Evolutionary conservation across 2,888 invertebrate genomes (phyloP).

Genomic region (Lepidocyrtoides sp.): DNA sequence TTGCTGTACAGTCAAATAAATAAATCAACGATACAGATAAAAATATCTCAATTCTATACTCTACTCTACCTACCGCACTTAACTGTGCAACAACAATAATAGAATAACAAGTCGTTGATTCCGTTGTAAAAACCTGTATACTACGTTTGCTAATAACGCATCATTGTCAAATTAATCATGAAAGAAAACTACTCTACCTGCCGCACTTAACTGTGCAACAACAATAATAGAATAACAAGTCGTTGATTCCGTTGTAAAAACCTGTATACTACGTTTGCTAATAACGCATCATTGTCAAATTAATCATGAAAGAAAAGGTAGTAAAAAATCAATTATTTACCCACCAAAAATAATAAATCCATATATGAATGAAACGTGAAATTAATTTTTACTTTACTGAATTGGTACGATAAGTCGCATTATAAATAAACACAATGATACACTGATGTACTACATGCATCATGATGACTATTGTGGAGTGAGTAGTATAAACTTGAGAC

Average conservation of each 20-base stretch:
- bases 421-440: conserved; percentile 1
- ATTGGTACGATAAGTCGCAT: conserved; percentile 10
- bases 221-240: neutral
- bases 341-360: conserved; percentile 29
- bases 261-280: neutral
- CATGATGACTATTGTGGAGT: neutral
- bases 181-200: neutral
- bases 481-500: neutral
- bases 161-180: no score
- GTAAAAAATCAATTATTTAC: conserved; percentile 35
- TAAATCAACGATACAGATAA: neutral
- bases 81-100: neutral
- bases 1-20: neutral
- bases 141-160: neutral
- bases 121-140: conserved; percentile 1
- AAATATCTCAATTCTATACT: neutral
- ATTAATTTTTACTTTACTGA: neutral
- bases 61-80: neutral
- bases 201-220: neutral
- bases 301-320: neutral
- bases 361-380: conserved; percentile 43
- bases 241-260: conserved; percentile 10
- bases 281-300: conserved; percentile 15
- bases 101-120: conserved; percentile 5
- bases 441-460: no score